phyloP scores from a whole-genome alignment of 2,113 vertebrate genomes.

The Paramisgurnus dabryanus region DNA sequence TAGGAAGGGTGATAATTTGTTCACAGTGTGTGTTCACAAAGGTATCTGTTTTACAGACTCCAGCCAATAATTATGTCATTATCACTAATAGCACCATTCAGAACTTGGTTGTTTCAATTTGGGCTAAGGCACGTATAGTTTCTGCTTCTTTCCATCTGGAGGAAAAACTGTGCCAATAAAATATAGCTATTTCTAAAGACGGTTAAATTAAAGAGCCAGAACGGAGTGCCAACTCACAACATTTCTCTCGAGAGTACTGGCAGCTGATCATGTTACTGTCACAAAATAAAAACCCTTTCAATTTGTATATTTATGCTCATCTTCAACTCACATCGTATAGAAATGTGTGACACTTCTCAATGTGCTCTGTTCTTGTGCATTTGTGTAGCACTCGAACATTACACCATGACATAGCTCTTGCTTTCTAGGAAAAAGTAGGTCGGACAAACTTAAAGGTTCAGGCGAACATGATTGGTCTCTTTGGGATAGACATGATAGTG shows the following conservation, averaged over 20 bases:
- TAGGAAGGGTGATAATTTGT: conserved; percentile 42
- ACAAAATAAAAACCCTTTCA: conserved; percentile 7
- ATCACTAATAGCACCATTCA: conserved; percentile 46
- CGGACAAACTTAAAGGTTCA: neutral
- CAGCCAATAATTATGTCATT: conserved; percentile 53
- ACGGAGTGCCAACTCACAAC: neutral
- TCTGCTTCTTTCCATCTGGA: conserved; percentile 26
- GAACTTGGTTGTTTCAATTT: conserved; percentile 28
- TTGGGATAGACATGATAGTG: neutral
- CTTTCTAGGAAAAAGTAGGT: neutral
- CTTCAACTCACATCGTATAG: neutral
- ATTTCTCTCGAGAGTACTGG: neutral
- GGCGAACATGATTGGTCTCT: neutral
- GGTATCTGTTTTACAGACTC: conserved; percentile 39
- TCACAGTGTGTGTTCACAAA: conserved; percentile 45
- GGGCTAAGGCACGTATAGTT: conserved; percentile 5
- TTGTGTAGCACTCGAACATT: neutral
- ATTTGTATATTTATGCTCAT: neutral
- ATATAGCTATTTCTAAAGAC: conserved; percentile 22
- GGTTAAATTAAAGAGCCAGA: conserved; percentile 6
- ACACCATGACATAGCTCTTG: neutral
- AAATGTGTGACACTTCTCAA: neutral
- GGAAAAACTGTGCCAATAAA: conserved; percentile 12
- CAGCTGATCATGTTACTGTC: conserved; percentile 9
- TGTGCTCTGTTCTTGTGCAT: neutral